These are phyloP conservation scores for Ophioninae sp. DNA, from an alignment of 2,888 invertebrate species.

Conservation along the genomic window DNA sequence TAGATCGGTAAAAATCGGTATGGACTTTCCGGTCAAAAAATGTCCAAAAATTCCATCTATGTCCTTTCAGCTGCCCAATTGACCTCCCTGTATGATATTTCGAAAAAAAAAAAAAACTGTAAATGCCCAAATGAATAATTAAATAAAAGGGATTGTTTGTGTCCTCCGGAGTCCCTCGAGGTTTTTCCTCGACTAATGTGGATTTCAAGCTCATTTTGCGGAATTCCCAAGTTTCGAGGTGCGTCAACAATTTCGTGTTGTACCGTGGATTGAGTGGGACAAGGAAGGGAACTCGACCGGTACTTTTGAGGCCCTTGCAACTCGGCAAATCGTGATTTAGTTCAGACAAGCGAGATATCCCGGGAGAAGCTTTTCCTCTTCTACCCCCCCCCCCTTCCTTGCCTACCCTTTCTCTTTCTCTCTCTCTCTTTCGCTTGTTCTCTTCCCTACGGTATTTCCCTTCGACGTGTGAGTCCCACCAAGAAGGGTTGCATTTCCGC, in stretches of 20 bases:
- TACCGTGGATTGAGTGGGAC: constrained; percentile 5
- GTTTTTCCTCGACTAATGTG: too few species aligned
- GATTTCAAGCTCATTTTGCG: too few species aligned
- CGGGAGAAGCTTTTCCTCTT: constrained; percentile 28
- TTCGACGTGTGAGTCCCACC: constrained; percentile 47
- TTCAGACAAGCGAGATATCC: constrained; percentile 63
- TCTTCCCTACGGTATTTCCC: constrained; percentile 10
- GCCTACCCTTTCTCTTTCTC: constrained; percentile 21
- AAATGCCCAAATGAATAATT: too few species aligned
- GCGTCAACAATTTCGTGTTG: background rate
- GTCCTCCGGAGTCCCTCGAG: too few species aligned
- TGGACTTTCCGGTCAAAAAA: too few species aligned
- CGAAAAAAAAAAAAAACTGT: too few species aligned
- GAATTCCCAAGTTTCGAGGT: background rate
- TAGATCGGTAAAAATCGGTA: too few species aligned
- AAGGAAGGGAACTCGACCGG: constrained; percentile 25
- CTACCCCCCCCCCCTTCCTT: background rate
- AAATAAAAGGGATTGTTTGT: too few species aligned
- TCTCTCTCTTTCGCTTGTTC: constrained; percentile 6
- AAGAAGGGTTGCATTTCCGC: constrained; percentile 13
- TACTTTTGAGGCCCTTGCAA: constrained; percentile 48
- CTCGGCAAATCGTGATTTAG: constrained; percentile 64
- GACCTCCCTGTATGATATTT: too few species aligned
- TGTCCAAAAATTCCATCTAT: too few species aligned
- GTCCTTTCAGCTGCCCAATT: too few species aligned